Evolutionary conservation across 2,113 vertebrate species (phyloP).

Genomic region (Chloebia gouldiae): DNA sequence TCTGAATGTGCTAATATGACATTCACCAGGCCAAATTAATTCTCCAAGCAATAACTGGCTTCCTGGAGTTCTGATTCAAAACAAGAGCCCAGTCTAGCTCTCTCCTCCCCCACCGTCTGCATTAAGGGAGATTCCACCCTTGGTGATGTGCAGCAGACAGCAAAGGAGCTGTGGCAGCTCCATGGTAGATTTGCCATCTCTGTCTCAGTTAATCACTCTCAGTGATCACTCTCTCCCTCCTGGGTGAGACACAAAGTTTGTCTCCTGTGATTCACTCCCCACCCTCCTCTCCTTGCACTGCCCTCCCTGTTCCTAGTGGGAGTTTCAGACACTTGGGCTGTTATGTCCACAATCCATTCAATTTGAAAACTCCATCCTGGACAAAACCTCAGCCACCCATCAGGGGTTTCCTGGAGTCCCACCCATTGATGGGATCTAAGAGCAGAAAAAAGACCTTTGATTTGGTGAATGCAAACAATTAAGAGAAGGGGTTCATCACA

Average conservation of each 20-base stretch:
- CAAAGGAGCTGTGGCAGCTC: not conserved
- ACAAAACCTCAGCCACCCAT: not conserved
- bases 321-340: not conserved
- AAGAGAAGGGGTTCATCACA: not conserved
- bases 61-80: not conserved
- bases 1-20: conserved; percentile 36
- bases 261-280: not conserved
- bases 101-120: not conserved
- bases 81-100: not conserved
- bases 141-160: not conserved
- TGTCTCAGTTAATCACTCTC: not conserved
- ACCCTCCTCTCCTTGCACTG: not conserved
- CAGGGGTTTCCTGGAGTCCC: not conserved
- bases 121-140: not conserved
- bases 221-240: not conserved
- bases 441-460: not conserved
- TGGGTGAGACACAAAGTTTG: not conserved
- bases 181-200: not conserved
- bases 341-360: not conserved
- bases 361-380: not conserved
- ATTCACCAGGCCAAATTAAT: conserved; percentile 13
- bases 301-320: not conserved
- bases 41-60: not conserved
- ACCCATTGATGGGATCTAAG: not conserved
- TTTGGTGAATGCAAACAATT: not conserved